phyloP scores from a whole-genome alignment of 1,140 invertebrate genomes.

The Trichogramma pretiosum region DNA sequence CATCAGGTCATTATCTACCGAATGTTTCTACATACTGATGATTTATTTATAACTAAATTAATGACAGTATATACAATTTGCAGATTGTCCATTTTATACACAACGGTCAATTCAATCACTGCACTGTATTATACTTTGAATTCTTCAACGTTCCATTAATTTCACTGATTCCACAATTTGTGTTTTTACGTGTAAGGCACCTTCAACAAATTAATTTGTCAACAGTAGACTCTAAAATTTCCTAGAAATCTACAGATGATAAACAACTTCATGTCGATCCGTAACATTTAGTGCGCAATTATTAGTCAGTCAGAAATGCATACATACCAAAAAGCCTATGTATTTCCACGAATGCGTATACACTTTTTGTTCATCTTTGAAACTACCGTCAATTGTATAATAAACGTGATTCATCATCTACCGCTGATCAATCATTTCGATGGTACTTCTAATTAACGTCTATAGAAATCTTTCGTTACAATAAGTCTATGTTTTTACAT shows the following conservation, averaged over 20 bases:
- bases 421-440: background rate
- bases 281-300: slow-evolving; percentile 4
- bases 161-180: slow-evolving; percentile 23
- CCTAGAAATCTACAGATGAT: slow-evolving; percentile 17
- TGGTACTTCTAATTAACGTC: background rate
- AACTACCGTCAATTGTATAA: slow-evolving; percentile 6
- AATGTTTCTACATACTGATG: slow-evolving; percentile 18
- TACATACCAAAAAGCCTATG: slow-evolving; percentile 19
- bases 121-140: slow-evolving; percentile 26
- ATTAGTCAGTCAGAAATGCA: slow-evolving; percentile 11
- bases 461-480: background rate
- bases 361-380: too few species aligned
- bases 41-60: slow-evolving; percentile 8
- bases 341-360: slow-evolving; percentile 17
- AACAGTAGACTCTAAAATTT: slow-evolving; percentile 25
- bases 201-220: slow-evolving; percentile 43
- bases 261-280: slow-evolving; percentile 4
- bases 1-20: slow-evolving; percentile 15
- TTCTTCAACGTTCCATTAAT: slow-evolving; percentile 24
- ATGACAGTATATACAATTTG: slow-evolving; percentile 32
- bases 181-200: slow-evolving; percentile 44
- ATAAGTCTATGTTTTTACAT: background rate
- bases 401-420: slow-evolving; percentile 3
- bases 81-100: slow-evolving; percentile 33
- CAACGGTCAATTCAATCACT: slow-evolving; percentile 21